Base-by-base conservation (phyloP, 2,797 vertebrate species). In the Brachyalestes nurse region DNA sequence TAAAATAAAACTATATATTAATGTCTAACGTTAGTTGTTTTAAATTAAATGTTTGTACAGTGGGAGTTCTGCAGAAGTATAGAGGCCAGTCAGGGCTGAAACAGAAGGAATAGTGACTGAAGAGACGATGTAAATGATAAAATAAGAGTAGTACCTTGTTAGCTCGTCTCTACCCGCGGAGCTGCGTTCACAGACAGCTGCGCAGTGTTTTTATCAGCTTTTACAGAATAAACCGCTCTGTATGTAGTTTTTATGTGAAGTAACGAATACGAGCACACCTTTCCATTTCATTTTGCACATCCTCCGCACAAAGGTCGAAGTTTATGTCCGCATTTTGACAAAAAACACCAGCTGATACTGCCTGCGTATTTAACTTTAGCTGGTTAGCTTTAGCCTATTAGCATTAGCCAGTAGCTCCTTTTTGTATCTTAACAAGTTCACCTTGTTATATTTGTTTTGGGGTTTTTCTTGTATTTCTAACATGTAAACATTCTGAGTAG, bases 301-400 rank as follows among this genome's bases (percentile, higher is more conserved):
- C 5, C 12, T 45, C 7, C 2, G 9, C 2, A 12, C 19, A 66
- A 9, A 66, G 13, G 1, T 28, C 6, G 1, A 2, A 17, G 1
- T 4, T 17, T 8, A 7, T 8, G 25, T 16, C 28, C 16, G 16
- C 61, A 16, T 4, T 64, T 17, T 64, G 6, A 17, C 28, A 28
- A 9, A 6, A 64, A 64, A 16, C 28, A 5, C 5, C 7, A 47
- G 14, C 28, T 4, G 10, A 49, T 49, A 49, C 23, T 12, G 66
- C 28, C 69, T 71, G 69, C 69, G 69, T 19, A 71, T 71, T 71
- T 19, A 38, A 55, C 34, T 75, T 78, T 85, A 74, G 51, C 74
- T 66, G 6, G 38, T 80, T 70, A 58, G 55, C 64, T 45, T 23
- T 62, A 62, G 60, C 60, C 2, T 40, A 3, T 65, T 34, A 69